A percentile compares a stretch with the other conserved stretches of the same genome.
Evolutionary conservation across 2,113 vertebrate genomes (phyloP).

Genomic region (Brachyhypopomus gauderio): DNA sequence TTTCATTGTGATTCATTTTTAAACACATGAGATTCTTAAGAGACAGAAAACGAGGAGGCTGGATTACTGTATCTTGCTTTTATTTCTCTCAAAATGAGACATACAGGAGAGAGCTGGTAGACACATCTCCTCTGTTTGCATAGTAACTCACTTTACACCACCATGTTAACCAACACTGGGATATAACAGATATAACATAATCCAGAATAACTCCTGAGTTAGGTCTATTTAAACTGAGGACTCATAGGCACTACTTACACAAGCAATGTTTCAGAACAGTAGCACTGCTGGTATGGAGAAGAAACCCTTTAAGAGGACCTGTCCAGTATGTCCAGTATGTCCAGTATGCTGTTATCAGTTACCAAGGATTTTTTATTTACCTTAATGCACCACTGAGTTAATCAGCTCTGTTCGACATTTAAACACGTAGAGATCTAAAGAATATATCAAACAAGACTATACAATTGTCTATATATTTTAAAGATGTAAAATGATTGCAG

Average conservation of each 20-base stretch:
- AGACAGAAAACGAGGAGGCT: slow-evolving; percentile 33
- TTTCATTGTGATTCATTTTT: slow-evolving; percentile 34
- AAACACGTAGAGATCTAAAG: slow-evolving; percentile 16
- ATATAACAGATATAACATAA: slow-evolving; percentile 57
- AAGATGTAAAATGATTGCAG: slow-evolving; percentile 20
- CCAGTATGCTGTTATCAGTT: not conserved
- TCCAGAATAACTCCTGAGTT: slow-evolving; percentile 71
- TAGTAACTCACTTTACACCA: slow-evolving; percentile 62
- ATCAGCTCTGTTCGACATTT: slow-evolving; percentile 15
- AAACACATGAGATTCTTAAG: slow-evolving; percentile 32
- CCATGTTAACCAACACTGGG: slow-evolving; percentile 58
- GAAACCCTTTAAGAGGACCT: slow-evolving; percentile 1
- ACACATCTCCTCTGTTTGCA: slow-evolving; percentile 62
- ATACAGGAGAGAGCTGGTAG: slow-evolving; percentile 39
- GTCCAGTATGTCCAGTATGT: slow-evolving; percentile 31
- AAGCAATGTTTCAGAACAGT: slow-evolving; percentile 45
- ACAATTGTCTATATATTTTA: slow-evolving; percentile 2
- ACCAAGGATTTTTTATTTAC: slow-evolving; percentile 23
- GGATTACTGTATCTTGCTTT: slow-evolving; percentile 45
- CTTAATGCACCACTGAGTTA: slow-evolving; percentile 30
- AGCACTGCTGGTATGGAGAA: slow-evolving; percentile 58
- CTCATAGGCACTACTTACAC: slow-evolving; percentile 44
- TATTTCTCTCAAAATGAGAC: slow-evolving; percentile 28
- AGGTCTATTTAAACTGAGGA: slow-evolving; percentile 59
- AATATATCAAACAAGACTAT: slow-evolving; percentile 16